These are phyloP conservation scores for Gallinago paraguaiae DNA, from an alignment of 2,113 vertebrate species.

Conservation along the genomic window DNA sequence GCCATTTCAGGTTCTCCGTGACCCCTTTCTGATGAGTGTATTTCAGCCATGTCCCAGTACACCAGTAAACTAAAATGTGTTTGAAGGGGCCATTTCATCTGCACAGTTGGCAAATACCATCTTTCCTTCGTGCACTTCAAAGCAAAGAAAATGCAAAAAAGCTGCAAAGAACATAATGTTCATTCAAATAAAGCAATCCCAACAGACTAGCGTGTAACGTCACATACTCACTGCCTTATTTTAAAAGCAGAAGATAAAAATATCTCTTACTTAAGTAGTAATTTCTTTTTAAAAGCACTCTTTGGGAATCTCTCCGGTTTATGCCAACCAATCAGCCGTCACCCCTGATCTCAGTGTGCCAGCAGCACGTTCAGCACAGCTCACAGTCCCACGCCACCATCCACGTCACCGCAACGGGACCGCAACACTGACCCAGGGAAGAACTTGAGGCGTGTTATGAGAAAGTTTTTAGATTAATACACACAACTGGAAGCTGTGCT, in stretches of 20 bases:
- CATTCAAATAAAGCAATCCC: neutral
- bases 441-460: neutral
- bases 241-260: constrained; percentile 35
- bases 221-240: neutral
- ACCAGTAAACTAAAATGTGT: neutral
- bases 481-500: neutral
- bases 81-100: neutral
- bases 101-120: neutral
- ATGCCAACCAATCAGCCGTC: neutral
- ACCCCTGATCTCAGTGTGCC: neutral
- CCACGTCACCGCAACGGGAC: neutral
- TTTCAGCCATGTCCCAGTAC: neutral
- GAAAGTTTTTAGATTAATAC: constrained; percentile 30
- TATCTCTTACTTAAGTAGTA: neutral
- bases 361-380: neutral
- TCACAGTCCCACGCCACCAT: neutral
- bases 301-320: neutral
- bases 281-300: neutral
- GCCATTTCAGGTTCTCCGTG: neutral
- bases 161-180: neutral
- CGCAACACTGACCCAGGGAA: neutral
- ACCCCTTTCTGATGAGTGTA: neutral
- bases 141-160: neutral
- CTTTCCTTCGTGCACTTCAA: neutral
- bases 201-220: neutral